phyloP scores from a whole-genome alignment of 2,797 vertebrate genomes.

The Coregonus ussuriensis region DNA sequence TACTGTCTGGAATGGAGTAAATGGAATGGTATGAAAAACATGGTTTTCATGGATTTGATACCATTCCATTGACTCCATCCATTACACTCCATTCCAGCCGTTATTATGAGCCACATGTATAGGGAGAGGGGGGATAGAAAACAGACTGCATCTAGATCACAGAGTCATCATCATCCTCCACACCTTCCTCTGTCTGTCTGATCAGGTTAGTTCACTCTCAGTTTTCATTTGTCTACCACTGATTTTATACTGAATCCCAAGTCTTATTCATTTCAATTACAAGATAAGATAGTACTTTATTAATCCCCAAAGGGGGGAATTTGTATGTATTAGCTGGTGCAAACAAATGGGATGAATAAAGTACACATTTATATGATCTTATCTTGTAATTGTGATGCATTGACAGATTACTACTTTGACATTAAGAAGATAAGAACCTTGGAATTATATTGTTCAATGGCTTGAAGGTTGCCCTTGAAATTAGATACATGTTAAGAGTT shows the following conservation, averaged over 20 bases:
- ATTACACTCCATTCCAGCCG: too few relatives aligned
- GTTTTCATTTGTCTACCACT: background rate
- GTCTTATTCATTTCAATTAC: background rate
- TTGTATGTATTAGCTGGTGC: too few relatives aligned
- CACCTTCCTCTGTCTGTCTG: constrained; percentile 2
- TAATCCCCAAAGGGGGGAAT: too few relatives aligned
- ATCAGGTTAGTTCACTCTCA: constrained; percentile 24
- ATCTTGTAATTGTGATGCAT: too few relatives aligned
- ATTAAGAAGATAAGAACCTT: background rate
- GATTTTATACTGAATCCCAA: background rate
- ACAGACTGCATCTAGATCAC: background rate
- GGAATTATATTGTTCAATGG: background rate
- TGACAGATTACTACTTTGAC: background rate
- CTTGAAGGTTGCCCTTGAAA: background rate
- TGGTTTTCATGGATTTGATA: too few relatives aligned
- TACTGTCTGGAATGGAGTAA: too few relatives aligned
- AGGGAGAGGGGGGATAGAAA: background rate
- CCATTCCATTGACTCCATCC: too few relatives aligned
- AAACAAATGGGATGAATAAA: too few relatives aligned
- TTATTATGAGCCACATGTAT: background rate
- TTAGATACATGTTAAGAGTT: background rate
- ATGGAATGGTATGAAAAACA: too few relatives aligned
- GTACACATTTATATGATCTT: too few relatives aligned
- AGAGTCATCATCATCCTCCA: background rate
- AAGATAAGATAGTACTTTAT: background rate